Conservation (phyloP, 2,797 vertebrate genomes). For the Gymnothorax reevesii region DNA sequence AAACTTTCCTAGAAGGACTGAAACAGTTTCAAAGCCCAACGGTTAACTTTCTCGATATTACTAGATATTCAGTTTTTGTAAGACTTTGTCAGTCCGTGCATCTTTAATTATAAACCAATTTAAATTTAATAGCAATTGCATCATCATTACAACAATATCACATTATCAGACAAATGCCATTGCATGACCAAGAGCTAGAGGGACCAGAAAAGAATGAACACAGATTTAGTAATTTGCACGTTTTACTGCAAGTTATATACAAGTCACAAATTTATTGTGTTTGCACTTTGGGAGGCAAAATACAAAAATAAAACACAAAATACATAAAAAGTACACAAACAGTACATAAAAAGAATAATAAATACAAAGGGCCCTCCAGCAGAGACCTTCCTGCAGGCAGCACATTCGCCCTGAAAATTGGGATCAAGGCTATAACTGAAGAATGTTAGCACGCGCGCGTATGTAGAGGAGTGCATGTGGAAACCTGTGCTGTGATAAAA, state of each 20-base stretch:
- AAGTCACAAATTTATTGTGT: constrained; percentile 56
- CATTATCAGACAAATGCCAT: not conserved
- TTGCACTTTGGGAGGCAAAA: constrained; percentile 52
- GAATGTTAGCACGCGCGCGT: not conserved
- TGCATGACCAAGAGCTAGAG: constrained; percentile 16
- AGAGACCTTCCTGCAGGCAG: constrained; percentile 18
- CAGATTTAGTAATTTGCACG: constrained; percentile 37
- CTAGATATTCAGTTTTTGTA: too few species aligned
- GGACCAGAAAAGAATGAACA: not conserved
- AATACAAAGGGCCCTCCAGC: constrained; percentile 48
- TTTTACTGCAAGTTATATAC: constrained; percentile 71
- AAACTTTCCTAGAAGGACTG: too few species aligned
- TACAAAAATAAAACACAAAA: constrained; percentile 63
- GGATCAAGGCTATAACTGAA: constrained; percentile 6
- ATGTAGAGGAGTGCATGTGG: not conserved
- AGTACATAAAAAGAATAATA: constrained; percentile 52
- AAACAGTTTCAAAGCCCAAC: too few species aligned
- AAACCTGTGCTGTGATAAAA: not conserved
- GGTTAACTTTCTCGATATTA: too few species aligned
- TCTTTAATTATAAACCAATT: not conserved
- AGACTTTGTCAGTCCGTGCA: too few species aligned
- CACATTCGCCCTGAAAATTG: constrained; percentile 23
- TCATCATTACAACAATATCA: not conserved
- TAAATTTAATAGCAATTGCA: not conserved
- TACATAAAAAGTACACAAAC: constrained; percentile 51